Conservation (phyloP, 2,888 invertebrate species). For the Podotricha telesiphe region DNA sequence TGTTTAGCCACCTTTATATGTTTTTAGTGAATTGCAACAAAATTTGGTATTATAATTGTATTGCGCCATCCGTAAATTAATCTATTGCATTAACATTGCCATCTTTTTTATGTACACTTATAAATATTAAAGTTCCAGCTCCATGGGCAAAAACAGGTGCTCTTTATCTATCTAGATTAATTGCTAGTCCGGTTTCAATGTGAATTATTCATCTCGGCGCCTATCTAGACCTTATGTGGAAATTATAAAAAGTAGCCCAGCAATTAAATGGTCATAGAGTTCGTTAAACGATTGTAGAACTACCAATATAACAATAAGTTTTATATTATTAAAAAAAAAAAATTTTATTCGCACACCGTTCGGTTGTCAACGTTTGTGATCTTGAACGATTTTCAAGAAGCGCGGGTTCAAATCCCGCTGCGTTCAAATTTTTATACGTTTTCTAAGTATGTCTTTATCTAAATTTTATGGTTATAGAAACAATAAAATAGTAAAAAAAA, state of each 20-base stretch:
- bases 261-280: constrained; percentile 58
- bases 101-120: constrained; percentile 13
- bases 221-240: constrained; percentile 28
- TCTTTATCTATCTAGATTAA: constrained; percentile 18
- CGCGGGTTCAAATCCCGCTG: too few relatives aligned
- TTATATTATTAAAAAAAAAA: neutral
- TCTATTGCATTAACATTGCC: constrained; percentile 14
- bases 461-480: too few relatives aligned
- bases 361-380: too few relatives aligned
- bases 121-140: neutral
- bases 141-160: constrained; percentile 3
- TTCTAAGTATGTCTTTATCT: too few relatives aligned
- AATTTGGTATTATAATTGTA: constrained; percentile 38
- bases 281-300: constrained; percentile 51
- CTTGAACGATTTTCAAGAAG: too few relatives aligned
- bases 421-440: too few relatives aligned
- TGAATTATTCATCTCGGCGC: constrained; percentile 9
- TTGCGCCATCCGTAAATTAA: constrained; percentile 34
- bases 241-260: constrained; percentile 53
- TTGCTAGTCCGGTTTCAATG: constrained; percentile 11
- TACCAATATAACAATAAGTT: neutral
- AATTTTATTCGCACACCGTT: too few relatives aligned
- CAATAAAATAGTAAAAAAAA: too few relatives aligned
- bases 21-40: constrained; percentile 34
- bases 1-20: constrained; percentile 42